Base-by-base conservation (phyloP, 2,888 invertebrate species). In the Eubasilissa splendida region DNA sequence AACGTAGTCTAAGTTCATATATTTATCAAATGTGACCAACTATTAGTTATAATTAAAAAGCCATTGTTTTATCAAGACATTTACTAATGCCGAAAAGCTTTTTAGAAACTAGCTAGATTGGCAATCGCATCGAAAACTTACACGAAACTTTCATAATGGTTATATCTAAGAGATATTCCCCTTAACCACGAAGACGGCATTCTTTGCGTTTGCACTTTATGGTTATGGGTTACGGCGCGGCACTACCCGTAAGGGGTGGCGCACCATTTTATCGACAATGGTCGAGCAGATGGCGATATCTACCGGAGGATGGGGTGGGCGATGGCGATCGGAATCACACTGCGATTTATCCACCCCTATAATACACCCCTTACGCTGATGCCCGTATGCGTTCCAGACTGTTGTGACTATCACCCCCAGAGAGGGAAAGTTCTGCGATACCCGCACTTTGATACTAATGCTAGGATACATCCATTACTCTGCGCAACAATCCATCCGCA, bases 251-350 rank as follows among this genome's bases (percentile, higher is more conserved):
- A 52, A 22, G 10, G 70, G 71, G 56, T 31, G 71, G 58, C 42
- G 65, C 14, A 73, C 80, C 63, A 75, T 81, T 78, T 79, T 81
- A 81, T 81, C 79, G 79, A 81, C 81, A 81, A 81, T 79, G 66
- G 81, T 31, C 73, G 71, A 60, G 22, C 31, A 70, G 70, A 79
- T 76, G 59, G 65, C 66, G 65, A 56, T 78, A 53, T 12, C 63
- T 63, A 59, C 50, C 56, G 22, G 42, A 22, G 66, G 22, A 50
- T 22, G 71, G 58, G 22, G 12, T 11, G 68, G 65, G 52, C 42
- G 42, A 42, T 50, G 52, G 22, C 58, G 79, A 81, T 81, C 58
- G 81, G 79, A 81, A 81, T 81, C 79, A 71, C 79, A 56, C 78
- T 33, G 56, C 33, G 77, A 81, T 81, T 81, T 81, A 81, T 77